Conservation (phyloP, 2,113 vertebrate species). For the Semnornis frantzii region DNA sequence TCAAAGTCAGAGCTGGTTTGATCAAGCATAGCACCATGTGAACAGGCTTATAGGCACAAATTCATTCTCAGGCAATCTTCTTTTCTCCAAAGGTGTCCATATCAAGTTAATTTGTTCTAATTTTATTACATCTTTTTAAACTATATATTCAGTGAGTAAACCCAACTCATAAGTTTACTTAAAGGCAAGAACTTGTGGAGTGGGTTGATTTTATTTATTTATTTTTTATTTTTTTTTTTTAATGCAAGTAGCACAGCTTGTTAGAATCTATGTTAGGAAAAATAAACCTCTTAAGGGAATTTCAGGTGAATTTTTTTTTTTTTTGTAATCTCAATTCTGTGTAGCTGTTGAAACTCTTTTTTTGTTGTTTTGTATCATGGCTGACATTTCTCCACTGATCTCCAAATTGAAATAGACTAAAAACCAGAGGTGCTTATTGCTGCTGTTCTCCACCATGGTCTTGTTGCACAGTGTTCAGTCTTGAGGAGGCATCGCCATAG, state of each 20-base stretch:
- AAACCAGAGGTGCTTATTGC: neutral
- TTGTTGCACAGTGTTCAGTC: neutral
- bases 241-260: neutral
- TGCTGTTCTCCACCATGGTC: rapidly evolving
- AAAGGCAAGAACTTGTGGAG: neutral
- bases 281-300: rapidly evolving
- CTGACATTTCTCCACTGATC: neutral
- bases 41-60: neutral
- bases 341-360: neutral
- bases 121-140: neutral
- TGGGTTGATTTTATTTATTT: too few species aligned
- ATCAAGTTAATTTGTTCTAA: neutral
- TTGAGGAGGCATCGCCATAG: neutral
- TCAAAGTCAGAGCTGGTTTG: neutral
- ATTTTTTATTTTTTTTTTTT: neutral
- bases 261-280: neutral
- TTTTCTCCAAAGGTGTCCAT: neutral
- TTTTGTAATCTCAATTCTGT: neutral
- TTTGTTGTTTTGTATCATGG: neutral
- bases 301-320: neutral
- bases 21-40: rapidly evolving
- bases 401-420: neutral
- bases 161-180: neutral
- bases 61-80: neutral
- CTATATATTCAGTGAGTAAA: neutral